Conservation (phyloP, 37 sponge, comb jelly and placozoan genomes). For the Lycopodina hypogea region DNA sequence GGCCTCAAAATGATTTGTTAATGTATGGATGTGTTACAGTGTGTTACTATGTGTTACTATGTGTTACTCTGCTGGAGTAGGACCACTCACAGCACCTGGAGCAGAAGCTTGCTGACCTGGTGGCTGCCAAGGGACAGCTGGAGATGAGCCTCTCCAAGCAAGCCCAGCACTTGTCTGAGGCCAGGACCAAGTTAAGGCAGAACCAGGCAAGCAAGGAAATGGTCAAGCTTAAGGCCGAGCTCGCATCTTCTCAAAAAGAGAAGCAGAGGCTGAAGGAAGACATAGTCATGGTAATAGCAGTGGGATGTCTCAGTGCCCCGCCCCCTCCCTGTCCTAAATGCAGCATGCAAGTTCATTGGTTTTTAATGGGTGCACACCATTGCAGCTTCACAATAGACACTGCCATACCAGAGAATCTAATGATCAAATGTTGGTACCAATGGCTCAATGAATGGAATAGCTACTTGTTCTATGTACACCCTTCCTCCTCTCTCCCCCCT, state of each 20-base stretch:
- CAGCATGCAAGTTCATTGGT: too few relatives aligned
- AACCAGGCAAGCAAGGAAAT: background rate
- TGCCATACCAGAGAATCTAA: too few relatives aligned
- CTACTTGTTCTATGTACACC: too few relatives aligned
- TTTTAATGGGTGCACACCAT: too few relatives aligned
- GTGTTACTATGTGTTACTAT: background rate
- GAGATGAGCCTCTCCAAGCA: constrained; percentile 17
- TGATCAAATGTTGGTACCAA: too few relatives aligned
- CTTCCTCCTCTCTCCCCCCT: too few relatives aligned
- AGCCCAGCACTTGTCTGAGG: constrained; percentile 50
- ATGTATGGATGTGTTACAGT: too few relatives aligned
- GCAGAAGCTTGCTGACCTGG: background rate
- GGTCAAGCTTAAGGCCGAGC: constrained; percentile 13
- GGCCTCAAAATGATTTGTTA: too few relatives aligned
- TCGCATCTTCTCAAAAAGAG: background rate
- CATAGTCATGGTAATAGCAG: constrained; percentile 13
- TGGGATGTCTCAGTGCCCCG: background rate
- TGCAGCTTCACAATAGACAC: too few relatives aligned
- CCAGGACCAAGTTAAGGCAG: constrained; percentile 14
- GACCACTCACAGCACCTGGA: constrained; percentile 33
- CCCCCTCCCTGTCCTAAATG: background rate
- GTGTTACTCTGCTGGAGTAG: constrained; percentile 7
- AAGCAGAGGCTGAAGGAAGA: constrained; percentile 13
- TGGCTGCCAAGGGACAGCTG: constrained; percentile 23
- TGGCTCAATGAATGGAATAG: too few relatives aligned